These are phyloP conservation scores for Apoda limacodes DNA, from an alignment of 2,888 invertebrate species.

Conservation along the genomic window DNA sequence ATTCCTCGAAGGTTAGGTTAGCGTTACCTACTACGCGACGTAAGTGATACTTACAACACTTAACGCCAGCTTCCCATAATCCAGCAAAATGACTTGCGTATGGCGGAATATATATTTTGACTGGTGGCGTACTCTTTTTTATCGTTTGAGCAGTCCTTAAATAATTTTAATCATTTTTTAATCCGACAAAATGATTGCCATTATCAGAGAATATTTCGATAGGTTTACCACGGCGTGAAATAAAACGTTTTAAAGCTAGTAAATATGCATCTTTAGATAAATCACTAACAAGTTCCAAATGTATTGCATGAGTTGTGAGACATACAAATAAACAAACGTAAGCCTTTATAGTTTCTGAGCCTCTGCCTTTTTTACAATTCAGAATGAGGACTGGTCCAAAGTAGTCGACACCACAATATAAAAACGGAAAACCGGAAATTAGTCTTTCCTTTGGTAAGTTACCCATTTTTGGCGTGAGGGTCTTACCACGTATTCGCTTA, in stretches of 20 bases:
- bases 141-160: slow-evolving; percentile 4
- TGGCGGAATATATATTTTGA: too few relatives aligned
- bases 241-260: slow-evolving; percentile 19
- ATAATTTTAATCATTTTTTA: slow-evolving; percentile 14
- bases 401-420: slow-evolving; percentile 20
- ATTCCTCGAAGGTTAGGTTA: slow-evolving; percentile 18
- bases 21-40: slow-evolving; percentile 13
- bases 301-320: slow-evolving; percentile 18
- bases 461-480: slow-evolving; percentile 15
- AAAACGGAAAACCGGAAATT: slow-evolving; percentile 16
- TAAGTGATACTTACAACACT: slow-evolving; percentile 14
- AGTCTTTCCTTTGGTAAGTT: slow-evolving; percentile 18
- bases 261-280: slow-evolving; percentile 16
- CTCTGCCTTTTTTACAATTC: slow-evolving; percentile 18
- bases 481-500: slow-evolving; percentile 11
- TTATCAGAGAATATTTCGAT: slow-evolving; percentile 21
- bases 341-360: slow-evolving; percentile 16
- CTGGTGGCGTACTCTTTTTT: too few relatives aligned
- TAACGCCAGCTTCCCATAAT: slow-evolving; percentile 15
- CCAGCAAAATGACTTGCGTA: slow-evolving; percentile 19
- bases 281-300: slow-evolving; percentile 19
- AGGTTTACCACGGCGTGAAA: slow-evolving; percentile 20
- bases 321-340: slow-evolving; percentile 22
- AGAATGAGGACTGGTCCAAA: slow-evolving; percentile 19
- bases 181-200: slow-evolving; percentile 18